Base-by-base conservation (phyloP, 2,113 vertebrate species). In the Clarias magur region DNA sequence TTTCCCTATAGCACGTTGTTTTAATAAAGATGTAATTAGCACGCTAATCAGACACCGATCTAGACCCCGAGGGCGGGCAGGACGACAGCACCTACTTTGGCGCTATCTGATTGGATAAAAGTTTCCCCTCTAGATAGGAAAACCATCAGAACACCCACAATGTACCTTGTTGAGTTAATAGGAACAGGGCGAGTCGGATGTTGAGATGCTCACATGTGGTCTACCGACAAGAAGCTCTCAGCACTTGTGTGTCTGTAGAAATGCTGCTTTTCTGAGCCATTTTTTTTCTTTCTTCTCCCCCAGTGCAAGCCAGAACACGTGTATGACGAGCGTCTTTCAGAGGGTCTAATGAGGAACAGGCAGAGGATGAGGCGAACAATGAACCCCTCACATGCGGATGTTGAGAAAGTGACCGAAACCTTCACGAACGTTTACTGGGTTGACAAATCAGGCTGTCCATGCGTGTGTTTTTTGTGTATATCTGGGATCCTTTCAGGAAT, bases 371-470 rank as follows among this genome's bases (percentile, higher is more conserved):
- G 19, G 79, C 4, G n/a, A 79, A 79, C 75, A 79, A 79, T 56
- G 75, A 79, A 79, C 53, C 27, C 75, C 75, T 56, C 75, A 79
- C 75, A 56, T 79, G 53, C 48, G 6, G 53, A 79, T 56, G 75
- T 56, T 79, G 53, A 76, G 42, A 76, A 76, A 76, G 73, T 81
- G 79, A 62, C 30, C 2, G 30, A 81, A 81, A 81, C 10, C 79
- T 81, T 81, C 79, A 81, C 2, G 30, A 81, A 23, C 57, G 34
- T 81, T 81, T 62, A 81, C 57, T 81, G 10, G 19, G 19, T 81
- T 81, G 79, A 81, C 30, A 62, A 81, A 62, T 81, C 79, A 81
- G 79, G 59, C 79, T 81, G 79, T 62, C 79, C 57, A 81, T 83
- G 65, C 63, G 27, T 30, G 23, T 88, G 88, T 80, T 82, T 85